Percentiles rank a stretch among this genome's conserved stretches.
phyloP scores from a whole-genome alignment of 2,113 vertebrate species.

The Passer domesticus region DNA sequence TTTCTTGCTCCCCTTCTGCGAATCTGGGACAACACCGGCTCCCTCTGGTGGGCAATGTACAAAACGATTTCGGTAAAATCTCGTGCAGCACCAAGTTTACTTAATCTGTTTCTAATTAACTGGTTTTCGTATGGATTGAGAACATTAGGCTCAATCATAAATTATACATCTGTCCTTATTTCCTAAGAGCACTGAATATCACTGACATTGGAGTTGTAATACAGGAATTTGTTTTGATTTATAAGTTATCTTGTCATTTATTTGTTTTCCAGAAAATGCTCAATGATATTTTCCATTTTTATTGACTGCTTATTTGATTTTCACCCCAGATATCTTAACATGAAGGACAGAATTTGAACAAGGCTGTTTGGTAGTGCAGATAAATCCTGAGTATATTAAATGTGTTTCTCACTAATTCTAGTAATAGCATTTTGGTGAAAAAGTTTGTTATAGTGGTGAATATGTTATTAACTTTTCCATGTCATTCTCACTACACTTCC shows the following conservation, averaged over 20 bases:
- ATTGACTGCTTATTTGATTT: not conserved
- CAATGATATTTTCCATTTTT: not conserved
- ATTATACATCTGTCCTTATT: not conserved
- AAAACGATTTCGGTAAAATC: not conserved
- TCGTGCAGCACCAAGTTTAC: not conserved
- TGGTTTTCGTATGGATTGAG: accelerated
- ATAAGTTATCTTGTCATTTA: not conserved
- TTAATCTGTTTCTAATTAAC: not conserved
- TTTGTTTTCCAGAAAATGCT: not conserved
- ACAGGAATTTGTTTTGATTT: not conserved
- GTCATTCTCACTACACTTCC: not conserved
- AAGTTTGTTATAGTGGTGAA: not conserved
- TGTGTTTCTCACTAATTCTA: not conserved
- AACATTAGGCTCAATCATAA: not conserved
- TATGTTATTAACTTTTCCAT: not conserved
- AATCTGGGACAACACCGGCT: not conserved
- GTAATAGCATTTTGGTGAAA: not conserved
- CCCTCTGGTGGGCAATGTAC: slow-evolving; percentile 54
- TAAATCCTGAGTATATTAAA: not conserved
- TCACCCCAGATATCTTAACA: not conserved
- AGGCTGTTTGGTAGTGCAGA: not conserved
- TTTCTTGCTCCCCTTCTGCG: not conserved
- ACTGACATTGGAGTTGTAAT: not conserved
- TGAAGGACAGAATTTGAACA: not conserved
- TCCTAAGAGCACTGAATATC: not conserved